Evolutionary conservation across 2,113 vertebrate species (phyloP).

Genomic region (Oryctolagus cuniculus): DNA sequence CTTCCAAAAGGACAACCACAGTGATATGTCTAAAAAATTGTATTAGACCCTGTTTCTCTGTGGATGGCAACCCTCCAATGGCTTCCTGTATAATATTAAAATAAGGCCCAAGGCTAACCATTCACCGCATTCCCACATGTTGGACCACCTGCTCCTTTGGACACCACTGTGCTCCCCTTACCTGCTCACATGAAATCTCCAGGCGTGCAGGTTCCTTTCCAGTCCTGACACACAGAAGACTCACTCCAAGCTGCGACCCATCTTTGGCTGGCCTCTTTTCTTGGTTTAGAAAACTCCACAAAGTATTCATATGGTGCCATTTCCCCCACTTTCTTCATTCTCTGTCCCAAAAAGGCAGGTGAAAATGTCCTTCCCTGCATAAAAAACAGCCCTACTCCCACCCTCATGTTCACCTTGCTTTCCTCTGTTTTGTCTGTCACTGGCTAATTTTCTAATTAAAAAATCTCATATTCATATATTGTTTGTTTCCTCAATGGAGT

Average conservation of each 20-base stretch:
- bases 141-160: no score
- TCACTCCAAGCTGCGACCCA: background rate
- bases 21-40: background rate
- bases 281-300: background rate
- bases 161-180: background rate
- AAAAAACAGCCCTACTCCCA: background rate
- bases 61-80: background rate
- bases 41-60: background rate
- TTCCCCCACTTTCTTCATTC: background rate
- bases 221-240: background rate
- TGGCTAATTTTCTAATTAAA: background rate
- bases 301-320: background rate
- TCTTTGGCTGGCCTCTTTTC: no score
- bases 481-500: background rate
- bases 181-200: background rate
- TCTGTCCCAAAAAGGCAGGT: background rate
- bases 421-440: background rate
- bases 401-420: background rate
- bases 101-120: background rate
- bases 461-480: background rate
- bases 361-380: background rate
- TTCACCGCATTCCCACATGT: rapidly evolving
- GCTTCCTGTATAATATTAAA: background rate
- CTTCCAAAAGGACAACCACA: background rate
- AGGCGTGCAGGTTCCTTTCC: background rate